These are phyloP conservation scores for Apocrypta bakeri DNA, from an alignment of 1,140 invertebrate species.

Conservation along the genomic window DNA sequence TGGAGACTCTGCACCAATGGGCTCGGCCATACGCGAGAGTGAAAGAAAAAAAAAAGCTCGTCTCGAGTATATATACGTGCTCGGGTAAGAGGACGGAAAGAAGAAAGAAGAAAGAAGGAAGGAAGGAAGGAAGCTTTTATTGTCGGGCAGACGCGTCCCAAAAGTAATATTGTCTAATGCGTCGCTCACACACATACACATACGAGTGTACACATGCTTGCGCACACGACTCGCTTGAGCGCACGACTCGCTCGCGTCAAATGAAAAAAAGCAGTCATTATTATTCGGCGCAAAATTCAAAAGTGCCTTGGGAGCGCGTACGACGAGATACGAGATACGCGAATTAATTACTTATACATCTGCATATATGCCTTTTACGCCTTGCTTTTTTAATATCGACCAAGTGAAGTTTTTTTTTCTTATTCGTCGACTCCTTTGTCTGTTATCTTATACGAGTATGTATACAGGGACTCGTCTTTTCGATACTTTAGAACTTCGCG, in stretches of 20 bases:
- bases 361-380: background rate
- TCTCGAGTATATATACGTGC: background rate
- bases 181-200: conserved; percentile 40
- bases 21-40: conserved; percentile 1
- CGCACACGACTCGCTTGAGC: too few relatives aligned
- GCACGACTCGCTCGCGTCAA: background rate
- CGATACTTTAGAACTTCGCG: background rate
- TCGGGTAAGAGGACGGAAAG: background rate
- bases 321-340: background rate
- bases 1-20: background rate
- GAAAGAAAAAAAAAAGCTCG: background rate
- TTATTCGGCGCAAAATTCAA: conserved; percentile 54
- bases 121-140: conserved; percentile 51
- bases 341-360: conserved; percentile 38
- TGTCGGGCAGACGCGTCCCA: conserved; percentile 56
- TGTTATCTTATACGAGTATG: too few relatives aligned
- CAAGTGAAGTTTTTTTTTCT: too few relatives aligned
- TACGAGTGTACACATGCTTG: too few relatives aligned
- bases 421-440: background rate
- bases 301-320: conserved; percentile 58
- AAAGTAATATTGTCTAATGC: conserved; percentile 64
- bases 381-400: conserved; percentile 36
- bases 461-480: too few relatives aligned
- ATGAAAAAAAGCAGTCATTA: conserved; percentile 53
- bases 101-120: background rate